Evolutionary conservation across 92 coral and sea anemone species (phyloP), one percentile per base, ranked within the genome.

Genomic region (Ricordea florida): DNA sequence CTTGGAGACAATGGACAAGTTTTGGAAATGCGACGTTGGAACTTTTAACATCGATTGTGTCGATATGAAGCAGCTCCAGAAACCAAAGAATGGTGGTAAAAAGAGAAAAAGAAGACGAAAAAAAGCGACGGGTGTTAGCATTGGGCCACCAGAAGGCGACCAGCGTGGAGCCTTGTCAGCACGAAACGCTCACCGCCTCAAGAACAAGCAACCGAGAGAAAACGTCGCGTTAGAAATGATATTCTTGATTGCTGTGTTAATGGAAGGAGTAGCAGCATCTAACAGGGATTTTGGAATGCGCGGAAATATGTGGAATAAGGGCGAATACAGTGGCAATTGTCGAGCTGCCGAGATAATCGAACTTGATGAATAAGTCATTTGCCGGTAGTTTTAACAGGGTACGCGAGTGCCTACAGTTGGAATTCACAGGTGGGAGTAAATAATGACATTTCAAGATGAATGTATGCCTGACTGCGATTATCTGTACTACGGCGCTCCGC

Each of bases 21-120:
- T 70, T 27, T 70, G 77, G 77, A 70, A 70, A 27, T 70, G 77
- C 17, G 77, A 70, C 56, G 43, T 70, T 16, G 77, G 77, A 2
- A 53, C 64, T 21, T 40, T 70, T 32, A 70, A 70, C 23, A 70
- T 70, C 10, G 77, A 70, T 26, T 40, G 66, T n/a, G 77, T 40
- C 0, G 77, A 53, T 40, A 20, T 55, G 28, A 52, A 40, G 24
- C 77, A 55, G 15, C 65, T 70, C 8, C 43, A 56, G 77, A 70
- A 38, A 26, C 10, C 33, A 5, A 70, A 70, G 53, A 70, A 70
- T 38, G 52, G 77, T 9, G 30, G 0, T 13, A 56, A 21, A 30
- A 42, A 20, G 20, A 13, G n/a, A 5, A 13, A 63, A 17, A 55
- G 56, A 22, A 28, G 10, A 18, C 15, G 29, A 3, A 70, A 40